Evolutionary conservation across 92 coral and sea anemone species (phyloP).

Genomic region (Paragorgia papillata): DNA sequence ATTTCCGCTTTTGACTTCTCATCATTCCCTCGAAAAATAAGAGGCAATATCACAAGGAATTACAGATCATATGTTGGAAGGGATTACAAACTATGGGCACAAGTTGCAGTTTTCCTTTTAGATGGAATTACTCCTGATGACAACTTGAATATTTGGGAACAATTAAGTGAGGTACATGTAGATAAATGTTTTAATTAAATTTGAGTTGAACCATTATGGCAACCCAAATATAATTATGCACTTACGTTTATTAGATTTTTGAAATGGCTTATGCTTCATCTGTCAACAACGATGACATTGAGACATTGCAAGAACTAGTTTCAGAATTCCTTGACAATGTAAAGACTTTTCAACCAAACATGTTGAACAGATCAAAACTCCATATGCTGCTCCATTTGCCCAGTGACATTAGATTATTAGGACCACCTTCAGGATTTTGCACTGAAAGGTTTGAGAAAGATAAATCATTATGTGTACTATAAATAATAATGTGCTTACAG

Average conservation of each 20-base stretch:
- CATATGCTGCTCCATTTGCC: not conserved
- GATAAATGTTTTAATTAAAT: not conserved
- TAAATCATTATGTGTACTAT: not conserved
- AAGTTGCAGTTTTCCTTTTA: constrained; percentile 17
- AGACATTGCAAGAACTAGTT: not conserved
- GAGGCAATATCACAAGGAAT: constrained; percentile 34
- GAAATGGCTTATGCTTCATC: not conserved
- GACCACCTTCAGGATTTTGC: not conserved
- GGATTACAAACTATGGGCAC: too few relatives aligned
- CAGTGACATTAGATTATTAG: not conserved
- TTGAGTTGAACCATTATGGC: not conserved
- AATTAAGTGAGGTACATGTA: constrained; percentile 17
- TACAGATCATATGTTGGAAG: constrained; percentile 25
- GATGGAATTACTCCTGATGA: constrained; percentile 17
- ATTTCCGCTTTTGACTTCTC: not conserved
- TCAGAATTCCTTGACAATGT: not conserved
- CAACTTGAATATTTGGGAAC: constrained; percentile 14
- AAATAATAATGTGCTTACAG: too few relatives aligned
- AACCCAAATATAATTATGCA: not conserved
- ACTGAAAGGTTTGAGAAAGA: not conserved
- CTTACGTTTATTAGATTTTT: not conserved
- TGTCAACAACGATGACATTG: not conserved
- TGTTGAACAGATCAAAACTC: not conserved
- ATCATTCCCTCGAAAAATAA: constrained; percentile 1
- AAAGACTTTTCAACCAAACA: not conserved